Base-by-base conservation (phyloP, 2,888 invertebrate genomes). In the Lasioglossum morio region DNA sequence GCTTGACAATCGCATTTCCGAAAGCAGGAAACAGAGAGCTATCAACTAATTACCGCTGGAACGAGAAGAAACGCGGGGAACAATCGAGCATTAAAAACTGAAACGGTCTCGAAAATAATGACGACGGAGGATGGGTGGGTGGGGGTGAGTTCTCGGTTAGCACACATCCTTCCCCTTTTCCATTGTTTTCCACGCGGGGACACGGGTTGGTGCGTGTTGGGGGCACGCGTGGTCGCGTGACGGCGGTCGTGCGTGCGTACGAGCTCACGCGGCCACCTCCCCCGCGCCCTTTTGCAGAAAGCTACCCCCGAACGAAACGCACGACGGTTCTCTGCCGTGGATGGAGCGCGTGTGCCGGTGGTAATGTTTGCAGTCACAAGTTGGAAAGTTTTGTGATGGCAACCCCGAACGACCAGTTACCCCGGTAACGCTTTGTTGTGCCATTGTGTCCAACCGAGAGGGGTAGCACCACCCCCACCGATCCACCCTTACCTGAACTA, bases 361-460 rank as follows among this genome's bases (percentile, higher is more conserved):
- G 63, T 93, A 92, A 91, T 92, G 92, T 92, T 94, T 91, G 90
- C 91, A 92, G 91, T 92, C 91, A 91, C 92, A 93, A 92, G 92
- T 92, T 91, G 87, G 86, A 90, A 91, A 93, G 93, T 93, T 95
- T 95, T 94, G 95, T 95, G 94, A 94, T 95, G 95, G 94, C 94
- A 95, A 95, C 95, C 92, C 85, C 89, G 91, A 88, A 82, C 86
- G 89, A 73, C 86, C 88, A 88, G 91, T 95, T 92, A 91, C 93
- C 94, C 89, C 92, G 94, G 95, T 89, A 93, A 95, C 95, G 93
- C 91, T 95, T 95, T 95, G 95, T 95, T 95, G 93, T 94, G 92
- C 92, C 89, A 90, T 90, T 90, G 89, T 85, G 88, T 91, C 88
- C 89, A 90, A 87, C 89, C 27, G 34, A 43, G 43, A 72, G 72